Conservation (phyloP, 1,140 invertebrate genomes). For the Linepithema humile region DNA sequence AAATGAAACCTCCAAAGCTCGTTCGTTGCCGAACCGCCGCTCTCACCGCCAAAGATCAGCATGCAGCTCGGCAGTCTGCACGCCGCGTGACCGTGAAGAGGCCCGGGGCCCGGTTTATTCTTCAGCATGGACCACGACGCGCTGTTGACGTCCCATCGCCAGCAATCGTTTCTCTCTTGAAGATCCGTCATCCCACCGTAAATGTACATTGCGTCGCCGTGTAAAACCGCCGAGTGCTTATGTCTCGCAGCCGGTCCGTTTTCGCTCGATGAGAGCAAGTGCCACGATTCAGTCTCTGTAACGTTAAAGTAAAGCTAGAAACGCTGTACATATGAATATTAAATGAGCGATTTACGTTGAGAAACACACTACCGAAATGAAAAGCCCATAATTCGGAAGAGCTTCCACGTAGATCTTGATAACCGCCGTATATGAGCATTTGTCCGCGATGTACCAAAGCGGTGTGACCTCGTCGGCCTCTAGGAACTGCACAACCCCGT, state of each 20-base stretch:
- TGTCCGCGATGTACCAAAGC: slow-evolving; percentile 91
- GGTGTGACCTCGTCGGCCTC: slow-evolving; percentile 92
- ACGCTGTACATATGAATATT: neutral
- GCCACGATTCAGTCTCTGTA: slow-evolving; percentile 91
- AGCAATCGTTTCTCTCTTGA: slow-evolving; percentile 92
- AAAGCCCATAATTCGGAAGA: slow-evolving; percentile 95
- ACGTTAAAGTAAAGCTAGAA: neutral
- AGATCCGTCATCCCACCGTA: slow-evolving; percentile 96
- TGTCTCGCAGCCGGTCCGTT: slow-evolving; percentile 89
- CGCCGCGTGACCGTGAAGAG: slow-evolving; percentile 92
- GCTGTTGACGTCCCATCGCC: slow-evolving; percentile 91
- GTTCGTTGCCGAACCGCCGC: slow-evolving; percentile 89
- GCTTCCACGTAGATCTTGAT: slow-evolving; percentile 94
- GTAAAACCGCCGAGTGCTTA: slow-evolving; percentile 93
- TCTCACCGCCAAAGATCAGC: slow-evolving; percentile 94
- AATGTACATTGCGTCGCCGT: slow-evolving; percentile 92
- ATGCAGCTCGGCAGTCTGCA: slow-evolving; percentile 91
- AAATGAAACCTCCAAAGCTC: slow-evolving; percentile 96
- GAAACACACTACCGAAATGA: slow-evolving; percentile 89
- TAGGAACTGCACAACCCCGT: slow-evolving; percentile 87
- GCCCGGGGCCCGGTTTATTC: slow-evolving; percentile 89
- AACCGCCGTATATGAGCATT: slow-evolving; percentile 95
- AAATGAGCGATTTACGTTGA: neutral
- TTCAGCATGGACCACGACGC: slow-evolving; percentile 90
- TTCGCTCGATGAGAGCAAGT: slow-evolving; percentile 86